A percentile compares a stretch with the other conserved stretches of the same genome.
Evolutionary conservation across 2,113 vertebrate genomes (phyloP).

Genomic region (Psittacula cyanocephala): DNA sequence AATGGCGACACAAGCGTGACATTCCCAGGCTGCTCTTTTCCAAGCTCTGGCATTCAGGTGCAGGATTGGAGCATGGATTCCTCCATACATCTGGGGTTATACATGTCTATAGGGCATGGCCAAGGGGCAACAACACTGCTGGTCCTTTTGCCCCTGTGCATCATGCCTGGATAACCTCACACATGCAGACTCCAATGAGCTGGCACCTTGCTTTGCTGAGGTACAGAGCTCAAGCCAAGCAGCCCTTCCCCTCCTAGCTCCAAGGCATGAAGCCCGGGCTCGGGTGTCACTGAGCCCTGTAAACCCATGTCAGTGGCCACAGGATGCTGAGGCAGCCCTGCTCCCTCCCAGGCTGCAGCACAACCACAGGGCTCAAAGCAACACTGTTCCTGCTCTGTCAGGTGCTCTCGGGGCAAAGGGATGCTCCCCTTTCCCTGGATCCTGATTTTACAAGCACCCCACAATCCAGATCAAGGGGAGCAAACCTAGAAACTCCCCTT

Average conservation of each 20-base stretch:
- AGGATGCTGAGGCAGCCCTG: neutral
- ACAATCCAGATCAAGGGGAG: neutral
- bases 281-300: accelerated
- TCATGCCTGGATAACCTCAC: accelerated
- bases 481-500: neutral
- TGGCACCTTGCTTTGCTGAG: neutral
- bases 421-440: neutral
- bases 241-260: neutral
- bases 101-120: accelerated
- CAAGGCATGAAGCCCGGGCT: neutral
- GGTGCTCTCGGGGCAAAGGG: neutral
- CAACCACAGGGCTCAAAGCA: neutral
- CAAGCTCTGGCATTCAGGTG: neutral
- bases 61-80: neutral
- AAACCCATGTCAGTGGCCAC: neutral
- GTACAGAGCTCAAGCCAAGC: neutral
- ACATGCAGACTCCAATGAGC: accelerated
- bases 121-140: neutral
- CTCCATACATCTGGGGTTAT: neutral
- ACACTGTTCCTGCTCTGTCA: accelerated
- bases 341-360: neutral
- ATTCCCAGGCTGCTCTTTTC: neutral
- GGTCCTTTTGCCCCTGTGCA: accelerated
- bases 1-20: neutral
- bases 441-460: neutral